A percentile compares a stretch with the other conserved stretches of the same genome.
These are phyloP conservation scores for Motacilla tschutschensis DNA, from an alignment of 2,113 vertebrate species.

Conservation along the genomic window DNA sequence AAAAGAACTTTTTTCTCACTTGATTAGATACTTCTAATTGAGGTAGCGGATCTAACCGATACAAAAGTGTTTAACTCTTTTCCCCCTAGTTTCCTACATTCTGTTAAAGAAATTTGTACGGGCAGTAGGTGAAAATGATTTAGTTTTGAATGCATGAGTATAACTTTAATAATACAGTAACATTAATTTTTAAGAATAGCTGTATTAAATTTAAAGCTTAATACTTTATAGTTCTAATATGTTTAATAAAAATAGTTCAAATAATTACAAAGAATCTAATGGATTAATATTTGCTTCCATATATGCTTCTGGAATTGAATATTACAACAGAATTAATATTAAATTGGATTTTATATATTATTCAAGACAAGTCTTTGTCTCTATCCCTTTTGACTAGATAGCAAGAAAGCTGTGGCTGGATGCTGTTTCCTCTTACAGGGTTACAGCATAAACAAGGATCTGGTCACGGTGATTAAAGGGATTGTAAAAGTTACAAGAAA, in stretches of 20 bases:
- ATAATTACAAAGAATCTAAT: not conserved
- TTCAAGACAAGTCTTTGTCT: not conserved
- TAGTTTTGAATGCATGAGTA: not conserved
- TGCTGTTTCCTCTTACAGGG: not conserved
- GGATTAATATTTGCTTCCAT: conserved; percentile 8
- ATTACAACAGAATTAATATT: conserved; percentile 6
- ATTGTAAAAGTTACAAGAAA: not conserved
- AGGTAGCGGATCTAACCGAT: not conserved
- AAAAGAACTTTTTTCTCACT: not conserved
- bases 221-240: not conserved
- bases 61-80: not conserved
- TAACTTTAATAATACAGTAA: not conserved
- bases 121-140: not conserved
- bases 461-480: not conserved
- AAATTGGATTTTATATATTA: conserved; percentile 2
- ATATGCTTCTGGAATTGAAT: not conserved
- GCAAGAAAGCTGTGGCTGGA: not conserved
- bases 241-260: conserved; percentile 21
- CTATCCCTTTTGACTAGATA: not conserved
- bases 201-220: not conserved
- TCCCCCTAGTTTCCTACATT: not conserved
- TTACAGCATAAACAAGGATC: not conserved
- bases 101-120: not conserved
- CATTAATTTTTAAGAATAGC: not conserved
- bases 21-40: not conserved